Evolutionary conservation across 1,140 invertebrate genomes (phyloP), one percentile per base, ranked within the genome.

Genomic region (Reticulitermes speratus): DNA sequence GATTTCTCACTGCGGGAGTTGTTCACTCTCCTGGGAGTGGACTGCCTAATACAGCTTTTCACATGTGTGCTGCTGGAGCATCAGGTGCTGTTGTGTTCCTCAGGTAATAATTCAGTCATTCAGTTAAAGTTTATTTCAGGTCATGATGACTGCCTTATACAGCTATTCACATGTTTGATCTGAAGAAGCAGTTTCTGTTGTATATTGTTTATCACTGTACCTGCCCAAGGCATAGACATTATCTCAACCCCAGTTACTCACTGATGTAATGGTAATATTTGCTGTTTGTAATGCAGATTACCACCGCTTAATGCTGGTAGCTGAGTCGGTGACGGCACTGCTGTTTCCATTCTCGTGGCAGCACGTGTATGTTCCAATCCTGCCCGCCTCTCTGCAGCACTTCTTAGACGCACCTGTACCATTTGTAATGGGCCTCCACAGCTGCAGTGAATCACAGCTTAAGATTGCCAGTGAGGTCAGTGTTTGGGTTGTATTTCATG

Each of bases 391-490:
- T 30, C 92, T 99, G 83, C 95, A 97, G 88, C 98, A 99, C 90
- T 99, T 99, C 92, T 93, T 99, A 23, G 99, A 99, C 92, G 99
- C 99, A 21, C 99, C 99, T 0, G 98, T 99, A 48, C 99, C 99
- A 30, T 99, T 98, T 91, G 96, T 99, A 86, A 99, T 99, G 98
- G 99, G 99, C 21, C 88, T 95, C n/a, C 94, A 94, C 88, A 89
- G 89, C 52, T 85, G 85, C 32, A 85, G 87, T 85, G 88, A 89
- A 92, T 92, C 59, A 91, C 92, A 87, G 93, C 91, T 94, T 21
- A 93, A 94, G 88, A 93, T 94, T 84, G 91, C 91, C 84, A 94
- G 91, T 89, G 94, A 94, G 91, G 94, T 94, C 88, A 86, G 85
- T 82, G 32, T 55, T 55, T 48, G 14, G 45, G 45, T 12, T 48